These are phyloP conservation scores for Trachurus trachurus DNA, from an alignment of 2,797 vertebrate species.

Conservation along the genomic window DNA sequence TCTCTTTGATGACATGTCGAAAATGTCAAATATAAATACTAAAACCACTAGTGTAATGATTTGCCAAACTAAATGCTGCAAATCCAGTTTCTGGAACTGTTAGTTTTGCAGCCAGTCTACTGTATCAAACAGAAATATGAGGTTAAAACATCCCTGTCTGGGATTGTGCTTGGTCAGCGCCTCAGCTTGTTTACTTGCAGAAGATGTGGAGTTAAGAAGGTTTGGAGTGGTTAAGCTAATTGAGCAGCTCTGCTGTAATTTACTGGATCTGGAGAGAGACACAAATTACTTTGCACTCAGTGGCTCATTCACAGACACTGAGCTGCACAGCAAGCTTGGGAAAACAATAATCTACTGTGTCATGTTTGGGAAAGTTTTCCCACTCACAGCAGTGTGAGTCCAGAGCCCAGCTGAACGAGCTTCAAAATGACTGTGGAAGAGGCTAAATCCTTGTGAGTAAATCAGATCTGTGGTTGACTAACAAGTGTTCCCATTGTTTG, in stretches of 20 bases:
- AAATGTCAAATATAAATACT: conserved; percentile 10
- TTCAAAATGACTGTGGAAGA: neutral
- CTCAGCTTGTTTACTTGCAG: conserved; percentile 40
- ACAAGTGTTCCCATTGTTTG: neutral
- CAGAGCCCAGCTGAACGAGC: neutral
- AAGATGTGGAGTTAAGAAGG: conserved; percentile 35
- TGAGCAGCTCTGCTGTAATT: conserved; percentile 49
- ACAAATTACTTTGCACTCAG: conserved; percentile 20
- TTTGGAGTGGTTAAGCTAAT: conserved; percentile 39
- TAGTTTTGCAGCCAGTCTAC: conserved; percentile 23
- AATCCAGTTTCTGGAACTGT: conserved; percentile 10
- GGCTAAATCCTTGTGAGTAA: conserved; percentile 8
- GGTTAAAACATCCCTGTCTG: conserved; percentile 28
- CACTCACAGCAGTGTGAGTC: conserved; percentile 1
- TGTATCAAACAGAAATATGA: conserved; percentile 11
- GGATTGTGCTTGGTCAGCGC: conserved; percentile 30
- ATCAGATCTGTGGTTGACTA: neutral
- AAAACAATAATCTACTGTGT: conserved; percentile 46
- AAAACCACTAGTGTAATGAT: conserved; percentile 5
- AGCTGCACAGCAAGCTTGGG: conserved; percentile 19
- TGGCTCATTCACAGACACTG: conserved; percentile 17
- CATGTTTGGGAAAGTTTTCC: conserved; percentile 7
- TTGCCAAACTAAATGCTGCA: conserved; percentile 1
- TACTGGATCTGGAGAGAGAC: conserved; percentile 19
- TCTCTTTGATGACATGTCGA: conserved; percentile 7